phyloP scores from a whole-genome alignment of 2,113 vertebrate species.

The Smithornis capensis region DNA sequence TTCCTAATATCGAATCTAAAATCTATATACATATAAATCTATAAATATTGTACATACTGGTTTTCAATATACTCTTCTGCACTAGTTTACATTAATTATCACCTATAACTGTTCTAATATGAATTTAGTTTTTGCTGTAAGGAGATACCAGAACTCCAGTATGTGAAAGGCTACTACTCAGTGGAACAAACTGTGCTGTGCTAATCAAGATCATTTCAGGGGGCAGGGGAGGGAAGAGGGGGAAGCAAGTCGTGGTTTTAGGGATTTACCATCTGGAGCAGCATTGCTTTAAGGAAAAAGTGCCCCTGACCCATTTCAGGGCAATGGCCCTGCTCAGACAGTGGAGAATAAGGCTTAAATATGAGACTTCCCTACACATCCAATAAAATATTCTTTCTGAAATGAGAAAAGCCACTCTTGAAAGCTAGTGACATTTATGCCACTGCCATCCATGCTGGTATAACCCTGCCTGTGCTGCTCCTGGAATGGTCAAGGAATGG shows the following conservation, averaged over 20 bases:
- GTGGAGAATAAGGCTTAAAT: neutral
- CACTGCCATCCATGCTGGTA: accelerated
- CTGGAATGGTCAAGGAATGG: neutral
- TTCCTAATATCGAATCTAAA: neutral
- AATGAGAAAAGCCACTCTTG: neutral
- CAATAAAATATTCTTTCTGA: neutral
- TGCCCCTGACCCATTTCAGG: neutral
- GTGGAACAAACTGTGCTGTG: neutral
- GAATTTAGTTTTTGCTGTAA: neutral
- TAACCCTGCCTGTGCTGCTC: neutral
- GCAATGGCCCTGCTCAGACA: neutral
- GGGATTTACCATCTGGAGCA: neutral
- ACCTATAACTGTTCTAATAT: neutral
- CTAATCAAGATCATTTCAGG: neutral
- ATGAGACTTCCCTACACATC: neutral
- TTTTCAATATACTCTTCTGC: neutral
- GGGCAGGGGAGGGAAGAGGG: accelerated
- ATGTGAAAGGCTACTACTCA: neutral
- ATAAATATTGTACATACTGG: neutral
- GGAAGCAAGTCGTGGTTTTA: neutral
- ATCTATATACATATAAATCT: neutral
- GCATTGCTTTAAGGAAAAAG: neutral
- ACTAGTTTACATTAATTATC: neutral
- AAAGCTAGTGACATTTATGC: neutral
- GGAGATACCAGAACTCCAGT: neutral